Evolutionary conservation across 2,797 vertebrate species (phyloP), one percentile per base, ranked within the genome.

Genomic region (Geotrypetes seraphini): DNA sequence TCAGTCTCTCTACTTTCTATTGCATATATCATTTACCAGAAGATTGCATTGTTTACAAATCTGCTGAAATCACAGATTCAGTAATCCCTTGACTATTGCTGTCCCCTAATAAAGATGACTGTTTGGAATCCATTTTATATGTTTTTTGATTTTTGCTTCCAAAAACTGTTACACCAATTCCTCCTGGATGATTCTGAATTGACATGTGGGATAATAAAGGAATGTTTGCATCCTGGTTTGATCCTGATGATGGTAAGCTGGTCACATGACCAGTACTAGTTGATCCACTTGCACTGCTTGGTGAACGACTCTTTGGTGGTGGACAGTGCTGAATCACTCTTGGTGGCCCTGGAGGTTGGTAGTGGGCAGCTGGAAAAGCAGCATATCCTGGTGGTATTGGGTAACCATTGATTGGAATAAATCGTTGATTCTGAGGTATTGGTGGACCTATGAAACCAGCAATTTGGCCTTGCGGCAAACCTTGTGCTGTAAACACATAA

Each of bases 221-320:
- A 1, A 92, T 95, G 64, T 96, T 97, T 28, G 95, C 95, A 8
- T 97, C 96, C 28, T 97, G 93, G 73, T 91, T 92, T 66, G 96
- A 97, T 46, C 94, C 94, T 1, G 94, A 90, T 39, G 95, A 97
- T 0, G 91, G 93, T 57, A 91, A 59, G 19, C 94, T 97, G 33
- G 88, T 88, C 59, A 97, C 90, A 1, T 97, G 96, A 16, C 96
- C 96, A 0, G 96, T 99, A 78, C 96, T 99, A 17, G 96, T 97
- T 1, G 96, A 99, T 16, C 96, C 96, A 3, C 96, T 99, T 59
- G 93, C 96, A 1, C 93, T 97, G 79, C 95, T 98, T 2, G 94
- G 96, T 0, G 96, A 99, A 31, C 96, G 90, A 54, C 95, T 98
- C 67, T 97, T 98, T 10, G 95, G 95, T 3, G 95, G 95, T 1